Evolutionary conservation across 1,140 invertebrate species (phyloP).

Genomic region (Brachionus asplanchnoidis): DNA sequence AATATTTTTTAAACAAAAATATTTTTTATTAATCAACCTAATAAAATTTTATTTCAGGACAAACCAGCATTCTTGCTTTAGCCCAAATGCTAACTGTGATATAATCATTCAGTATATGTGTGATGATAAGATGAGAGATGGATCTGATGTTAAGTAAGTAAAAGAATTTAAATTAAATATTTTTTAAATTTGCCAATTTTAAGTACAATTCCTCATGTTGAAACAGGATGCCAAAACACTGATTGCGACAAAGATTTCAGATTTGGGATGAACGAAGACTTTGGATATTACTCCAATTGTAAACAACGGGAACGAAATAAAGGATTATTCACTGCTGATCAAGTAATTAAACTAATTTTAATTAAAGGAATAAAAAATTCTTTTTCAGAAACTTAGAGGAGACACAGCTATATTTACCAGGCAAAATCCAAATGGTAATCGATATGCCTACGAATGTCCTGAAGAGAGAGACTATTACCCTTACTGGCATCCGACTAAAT

Average conservation of each 20-base stretch:
- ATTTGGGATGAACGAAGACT: slow-evolving; percentile 52
- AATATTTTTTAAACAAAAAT: background rate
- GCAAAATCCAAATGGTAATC: slow-evolving; percentile 53
- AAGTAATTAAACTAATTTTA: slow-evolving; percentile 42
- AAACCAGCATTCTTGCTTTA: slow-evolving; percentile 57
- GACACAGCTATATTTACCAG: slow-evolving; percentile 50
- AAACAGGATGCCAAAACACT: slow-evolving; percentile 43
- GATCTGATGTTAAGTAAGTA: background rate
- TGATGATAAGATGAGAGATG: slow-evolving; percentile 36
- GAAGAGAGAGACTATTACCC: slow-evolving; percentile 56
- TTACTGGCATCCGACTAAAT: slow-evolving; percentile 55
- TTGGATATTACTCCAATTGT: slow-evolving; percentile 54
- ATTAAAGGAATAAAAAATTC: background rate
- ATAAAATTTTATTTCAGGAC: slow-evolving; percentile 45
- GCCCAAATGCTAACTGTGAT: slow-evolving; percentile 49
- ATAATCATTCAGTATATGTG: slow-evolving; percentile 56
- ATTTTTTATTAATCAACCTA: background rate
- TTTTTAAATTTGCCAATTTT: background rate
- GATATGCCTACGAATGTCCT: slow-evolving; percentile 56
- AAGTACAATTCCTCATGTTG: background rate
- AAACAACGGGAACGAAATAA: slow-evolving; percentile 41
- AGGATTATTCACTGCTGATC: slow-evolving; percentile 54
- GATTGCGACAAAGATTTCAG: slow-evolving; percentile 44
- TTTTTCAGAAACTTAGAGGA: background rate
- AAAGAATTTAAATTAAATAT: background rate